Conservation (phyloP, 2,113 vertebrate species). For the Rhinopomastus cyanomelas region DNA sequence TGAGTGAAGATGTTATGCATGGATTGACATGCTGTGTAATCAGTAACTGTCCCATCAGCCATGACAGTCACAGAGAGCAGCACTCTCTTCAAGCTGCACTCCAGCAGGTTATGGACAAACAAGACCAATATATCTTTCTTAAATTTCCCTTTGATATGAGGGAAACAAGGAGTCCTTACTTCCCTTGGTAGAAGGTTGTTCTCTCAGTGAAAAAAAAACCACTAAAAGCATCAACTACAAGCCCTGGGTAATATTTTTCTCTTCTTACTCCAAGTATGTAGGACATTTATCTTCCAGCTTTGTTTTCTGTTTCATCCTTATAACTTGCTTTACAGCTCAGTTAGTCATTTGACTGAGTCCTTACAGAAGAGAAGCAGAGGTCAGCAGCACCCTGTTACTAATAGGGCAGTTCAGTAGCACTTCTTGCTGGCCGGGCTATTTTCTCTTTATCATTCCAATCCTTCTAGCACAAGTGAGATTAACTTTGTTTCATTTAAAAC, state of each 20-base stretch:
- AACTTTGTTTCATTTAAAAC: no score
- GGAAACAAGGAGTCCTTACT: no score
- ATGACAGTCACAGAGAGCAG: fast-evolving
- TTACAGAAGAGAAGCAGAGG: neutral
- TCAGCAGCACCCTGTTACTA: neutral
- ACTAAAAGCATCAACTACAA: neutral
- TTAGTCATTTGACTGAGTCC: neutral
- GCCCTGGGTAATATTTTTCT: neutral
- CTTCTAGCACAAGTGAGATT: neutral
- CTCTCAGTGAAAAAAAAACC: neutral
- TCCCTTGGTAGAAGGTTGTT: neutral
- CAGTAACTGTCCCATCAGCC: neutral
- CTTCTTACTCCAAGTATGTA: neutral
- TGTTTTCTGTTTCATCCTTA: neutral
- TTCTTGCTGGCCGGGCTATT: neutral
- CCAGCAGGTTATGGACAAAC: neutral
- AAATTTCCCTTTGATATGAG: neutral
- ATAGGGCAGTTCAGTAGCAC: neutral
- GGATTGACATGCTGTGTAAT: neutral
- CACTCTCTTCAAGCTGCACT: neutral
- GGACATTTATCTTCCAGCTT: neutral
- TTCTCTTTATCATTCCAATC: neutral
- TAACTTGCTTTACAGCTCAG: neutral
- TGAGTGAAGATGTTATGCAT: neutral
- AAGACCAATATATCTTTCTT: neutral